These are phyloP conservation scores for Fistularia tabacaria DNA, from an alignment of 2,797 vertebrate genomes.

Conservation along the genomic window DNA sequence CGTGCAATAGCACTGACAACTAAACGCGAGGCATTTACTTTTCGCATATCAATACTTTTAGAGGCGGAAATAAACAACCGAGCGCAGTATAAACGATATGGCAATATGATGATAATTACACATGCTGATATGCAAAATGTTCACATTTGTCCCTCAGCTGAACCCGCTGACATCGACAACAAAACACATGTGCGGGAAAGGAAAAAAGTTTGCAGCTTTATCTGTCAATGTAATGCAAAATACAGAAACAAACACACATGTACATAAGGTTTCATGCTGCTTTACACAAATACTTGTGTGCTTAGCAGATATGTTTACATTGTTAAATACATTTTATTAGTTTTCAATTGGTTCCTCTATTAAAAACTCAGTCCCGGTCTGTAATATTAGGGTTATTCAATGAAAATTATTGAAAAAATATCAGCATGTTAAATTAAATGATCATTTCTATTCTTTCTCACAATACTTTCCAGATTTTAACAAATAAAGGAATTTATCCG, in stretches of 20 bases:
- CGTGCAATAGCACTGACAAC: conserved; percentile 9
- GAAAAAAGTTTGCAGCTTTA: conserved; percentile 30
- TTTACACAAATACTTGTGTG: conserved; percentile 66
- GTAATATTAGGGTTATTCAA: too few relatives aligned
- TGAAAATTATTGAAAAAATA: too few relatives aligned
- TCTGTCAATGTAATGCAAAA: conserved; percentile 58
- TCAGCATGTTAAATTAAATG: too few relatives aligned
- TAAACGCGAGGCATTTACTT: conserved; percentile 26
- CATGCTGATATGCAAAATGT: conserved; percentile 77
- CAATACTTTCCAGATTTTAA: too few relatives aligned
- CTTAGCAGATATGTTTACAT: conserved; percentile 15
- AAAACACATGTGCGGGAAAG: conserved; percentile 51
- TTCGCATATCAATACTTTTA: conserved; percentile 55
- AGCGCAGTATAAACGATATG: conserved; percentile 57
- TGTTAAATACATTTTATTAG: too few relatives aligned
- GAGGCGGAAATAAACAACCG: conserved; percentile 54
- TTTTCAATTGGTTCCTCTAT: too few relatives aligned
- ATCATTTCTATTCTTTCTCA: too few relatives aligned
- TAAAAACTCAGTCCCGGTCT: too few relatives aligned
- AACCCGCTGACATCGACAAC: conserved; percentile 57
- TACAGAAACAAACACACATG: conserved; percentile 63
- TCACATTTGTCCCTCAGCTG: conserved; percentile 77
- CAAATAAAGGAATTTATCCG: too few relatives aligned
- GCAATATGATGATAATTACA: conserved; percentile 78
- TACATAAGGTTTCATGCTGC: conserved; percentile 42